A percentile compares a stretch with the other conserved stretches of the same genome.
Conservation (phyloP, 2,113 vertebrate genomes). For the Sterrhoptilus dennistouni region DNA sequence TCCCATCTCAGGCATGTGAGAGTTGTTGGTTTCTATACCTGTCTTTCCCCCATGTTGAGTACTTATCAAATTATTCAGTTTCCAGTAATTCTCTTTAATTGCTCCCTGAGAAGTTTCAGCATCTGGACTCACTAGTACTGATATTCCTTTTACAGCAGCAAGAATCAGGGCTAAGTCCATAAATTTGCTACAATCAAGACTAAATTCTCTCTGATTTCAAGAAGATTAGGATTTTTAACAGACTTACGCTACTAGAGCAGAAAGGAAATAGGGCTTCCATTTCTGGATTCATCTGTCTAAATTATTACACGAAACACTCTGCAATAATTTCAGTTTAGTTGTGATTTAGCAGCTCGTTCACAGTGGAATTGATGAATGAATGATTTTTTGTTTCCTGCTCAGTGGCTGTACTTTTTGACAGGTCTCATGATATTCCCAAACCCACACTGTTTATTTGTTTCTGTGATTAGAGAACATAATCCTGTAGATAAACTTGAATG, state of each 20-base stretch:
- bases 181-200: not conserved
- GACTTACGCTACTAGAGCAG: not conserved
- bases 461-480: not conserved
- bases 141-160: not conserved
- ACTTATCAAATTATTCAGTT: not conserved
- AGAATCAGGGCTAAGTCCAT: not conserved
- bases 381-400: not conserved
- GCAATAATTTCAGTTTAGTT: not conserved
- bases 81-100: not conserved
- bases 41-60: not conserved
- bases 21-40: not conserved
- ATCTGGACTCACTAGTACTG: not conserved
- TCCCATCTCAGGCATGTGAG: not conserved
- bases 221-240: not conserved
- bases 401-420: not conserved
- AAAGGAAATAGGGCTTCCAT: not conserved
- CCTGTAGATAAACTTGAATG: not conserved
- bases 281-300: not conserved
- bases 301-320: not conserved
- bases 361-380: not conserved
- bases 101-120: not conserved
- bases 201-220: not conserved
- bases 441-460: not conserved
- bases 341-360: not conserved
- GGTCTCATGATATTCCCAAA: not conserved